Evolutionary conservation across 2,113 vertebrate genomes (phyloP).

Genomic region (Calonectris borealis): DNA sequence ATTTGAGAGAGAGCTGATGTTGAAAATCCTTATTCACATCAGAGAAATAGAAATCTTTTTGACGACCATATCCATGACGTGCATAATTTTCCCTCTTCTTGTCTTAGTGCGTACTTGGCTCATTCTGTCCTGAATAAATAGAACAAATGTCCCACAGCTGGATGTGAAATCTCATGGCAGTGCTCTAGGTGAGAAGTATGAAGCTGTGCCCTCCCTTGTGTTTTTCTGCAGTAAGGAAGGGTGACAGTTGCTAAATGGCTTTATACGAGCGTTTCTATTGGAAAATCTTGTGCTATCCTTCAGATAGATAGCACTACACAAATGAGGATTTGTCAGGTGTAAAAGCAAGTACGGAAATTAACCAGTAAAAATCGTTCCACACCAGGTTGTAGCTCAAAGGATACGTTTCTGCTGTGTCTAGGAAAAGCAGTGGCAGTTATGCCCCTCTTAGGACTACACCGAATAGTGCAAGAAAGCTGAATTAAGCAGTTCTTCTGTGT

Average conservation of each 20-base stretch:
- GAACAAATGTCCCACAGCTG: neutral
- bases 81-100: neutral
- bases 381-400: neutral
- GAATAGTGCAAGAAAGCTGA: conserved; percentile 26
- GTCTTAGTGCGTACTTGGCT: neutral
- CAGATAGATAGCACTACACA: neutral
- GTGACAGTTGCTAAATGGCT: neutral
- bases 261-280: neutral
- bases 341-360: neutral
- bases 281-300: neutral
- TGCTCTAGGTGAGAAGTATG: neutral
- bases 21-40: neutral
- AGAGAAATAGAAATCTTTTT: neutral
- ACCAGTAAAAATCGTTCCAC: neutral
- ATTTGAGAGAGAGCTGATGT: neutral
- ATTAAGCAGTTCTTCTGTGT: conserved; percentile 36
- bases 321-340: neutral
- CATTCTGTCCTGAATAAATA: neutral
- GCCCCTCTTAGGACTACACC: neutral
- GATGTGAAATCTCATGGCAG: neutral
- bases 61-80: neutral
- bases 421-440: conserved; percentile 3
- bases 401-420: neutral
- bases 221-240: neutral
- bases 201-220: neutral